Base-by-base conservation (phyloP, 2,113 vertebrate genomes). In the Syngnathus typhle region DNA sequence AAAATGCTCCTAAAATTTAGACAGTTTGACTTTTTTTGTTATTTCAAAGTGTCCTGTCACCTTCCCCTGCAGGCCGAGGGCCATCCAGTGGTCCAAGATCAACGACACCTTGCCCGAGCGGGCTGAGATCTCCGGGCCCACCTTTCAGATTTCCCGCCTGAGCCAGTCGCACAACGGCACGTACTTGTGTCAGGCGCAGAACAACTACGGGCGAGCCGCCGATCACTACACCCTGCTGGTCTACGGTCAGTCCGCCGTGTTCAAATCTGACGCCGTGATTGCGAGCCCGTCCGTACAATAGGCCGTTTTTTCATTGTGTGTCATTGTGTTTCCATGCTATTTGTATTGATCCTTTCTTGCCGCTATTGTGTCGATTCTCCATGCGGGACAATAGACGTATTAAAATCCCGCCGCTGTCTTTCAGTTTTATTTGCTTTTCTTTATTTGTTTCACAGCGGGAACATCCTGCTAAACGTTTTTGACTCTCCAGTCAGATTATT, bases 181-280 rank as follows among this genome's bases (percentile, higher is more conserved):
- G 37, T 96, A 95, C 88, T 83, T 93, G 60, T 96, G 95, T 79
- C 92, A 95, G 82, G 93, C 93, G n/a, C 91, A 92, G 37, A 96
- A 95, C 81, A 91, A 95, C 81, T 94, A 90, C 7, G 95, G 95
- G 54, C 93, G 93, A 1, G 93, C 95, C 23, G 92, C 93, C 3
- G 95, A 95, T 84, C 93, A 94, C 74, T 96, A 96, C 75, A 92
- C 92, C 7, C 88, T 96, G 32, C 86, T 95, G 84, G 95, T 96
- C 77, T 95, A 96, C 2, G 95, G 95, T 96, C 80, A 95, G 88
- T 83, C 27, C 11, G 15, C 49, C 49, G 7, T n/a, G 0, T 66
- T 62, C 60, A 10, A 38, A 21, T 27, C 4, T 4, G 37, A 1
- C 4, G 5, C 32, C 4, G n/a, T 39, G 15, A 65, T 65, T 38